Base-by-base conservation (phyloP, 30 jellyfish, hydroid and myxozoan species). In the Hydractinia symbiolongicarpus region DNA sequence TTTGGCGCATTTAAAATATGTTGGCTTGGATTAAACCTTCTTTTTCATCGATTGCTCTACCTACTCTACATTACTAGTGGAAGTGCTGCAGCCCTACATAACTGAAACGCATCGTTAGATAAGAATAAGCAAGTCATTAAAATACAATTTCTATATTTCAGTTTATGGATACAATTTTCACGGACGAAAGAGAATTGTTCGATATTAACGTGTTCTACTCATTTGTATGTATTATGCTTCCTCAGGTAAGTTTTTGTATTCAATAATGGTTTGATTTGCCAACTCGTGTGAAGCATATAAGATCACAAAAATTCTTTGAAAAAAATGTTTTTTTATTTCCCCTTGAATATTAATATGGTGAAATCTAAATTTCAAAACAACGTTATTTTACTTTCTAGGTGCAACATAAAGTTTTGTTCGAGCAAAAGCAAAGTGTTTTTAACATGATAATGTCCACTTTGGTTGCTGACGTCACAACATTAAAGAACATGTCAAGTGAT, bases 111-210 rank as follows among this genome's bases (percentile, higher is more conserved):
- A 30, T 30, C 44, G 44, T 30, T 30, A 30, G 2, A 30, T 30
- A 30, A 30, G 44, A 2, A 30, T 30, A 30, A 30, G 44, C 44
- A 30, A 30, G 44, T 30, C 44, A 30, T 30, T 30, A 30, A 2
- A 30, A 30, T 30, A 2, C 74, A 6, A 50, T 77, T 77, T 53
- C 40, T 52, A 50, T 50, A 15, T 86, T 83, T 73, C 82, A 91
- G 98, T 91, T 81, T 77, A 66, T 91, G 67, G 96, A 91, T 55
- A 80, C 93, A 17, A 57, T 91, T 15, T 90, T 91, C 67, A 89
- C 95, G 8, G 98, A 91, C 44, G 96, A 91, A 17, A 77, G 98
- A 61, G 96, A 82, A 56, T 74, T 87, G n/a, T 67, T 91, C 40
- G 80, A 92, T 52, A 70, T 69, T 40, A 70, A 86, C 5, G 56